Percentiles rank a stretch among this genome's conserved stretches.
Conservation (phyloP, 2,797 vertebrate species). For the Myotis myotis region DNA sequence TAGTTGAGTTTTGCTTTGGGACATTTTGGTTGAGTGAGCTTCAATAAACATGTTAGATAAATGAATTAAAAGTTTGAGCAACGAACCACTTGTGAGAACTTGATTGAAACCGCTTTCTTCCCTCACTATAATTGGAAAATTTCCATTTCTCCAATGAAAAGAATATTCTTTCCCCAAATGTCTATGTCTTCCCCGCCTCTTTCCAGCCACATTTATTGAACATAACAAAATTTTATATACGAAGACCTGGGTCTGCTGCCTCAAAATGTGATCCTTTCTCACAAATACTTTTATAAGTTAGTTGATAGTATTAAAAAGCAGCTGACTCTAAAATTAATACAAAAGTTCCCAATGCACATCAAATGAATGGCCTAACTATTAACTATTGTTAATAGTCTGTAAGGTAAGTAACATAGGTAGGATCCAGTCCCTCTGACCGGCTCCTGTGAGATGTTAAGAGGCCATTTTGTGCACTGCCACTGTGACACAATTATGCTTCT, state of each 20-base stretch:
- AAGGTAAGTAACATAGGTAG: background rate
- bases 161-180: background rate
- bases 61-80: background rate
- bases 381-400: background rate
- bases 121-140: background rate
- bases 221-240: slow-evolving; percentile 56
- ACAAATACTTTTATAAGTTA: background rate
- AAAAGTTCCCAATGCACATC: background rate
- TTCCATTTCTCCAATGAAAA: background rate
- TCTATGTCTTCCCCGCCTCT: background rate
- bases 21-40: background rate
- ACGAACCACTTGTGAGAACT: background rate
- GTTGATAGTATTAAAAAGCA: background rate
- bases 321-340: slow-evolving; percentile 36
- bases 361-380: background rate
- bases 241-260: slow-evolving; percentile 18
- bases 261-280: background rate
- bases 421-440: background rate
- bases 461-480: slow-evolving; percentile 95
- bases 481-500: slow-evolving; percentile 93
- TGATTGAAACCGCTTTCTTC: background rate
- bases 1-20: background rate
- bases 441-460: slow-evolving; percentile 82
- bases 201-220: slow-evolving; percentile 64
- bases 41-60: background rate